These are phyloP conservation scores for Hydrocynus forskahlii DNA, from an alignment of 2,797 vertebrate species.

Conservation along the genomic window DNA sequence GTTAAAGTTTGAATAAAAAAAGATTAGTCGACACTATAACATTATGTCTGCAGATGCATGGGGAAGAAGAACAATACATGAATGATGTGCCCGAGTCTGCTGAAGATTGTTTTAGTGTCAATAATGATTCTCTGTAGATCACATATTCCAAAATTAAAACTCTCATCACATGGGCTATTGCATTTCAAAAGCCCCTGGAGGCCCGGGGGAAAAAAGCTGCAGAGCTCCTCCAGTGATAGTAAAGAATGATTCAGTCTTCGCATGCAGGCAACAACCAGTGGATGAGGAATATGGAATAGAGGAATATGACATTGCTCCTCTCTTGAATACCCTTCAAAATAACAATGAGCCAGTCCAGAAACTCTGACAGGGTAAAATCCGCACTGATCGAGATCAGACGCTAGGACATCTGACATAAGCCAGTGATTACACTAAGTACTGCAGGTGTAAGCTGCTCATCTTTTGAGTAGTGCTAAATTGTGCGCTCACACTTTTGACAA, in stretches of 20 bases:
- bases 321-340: neutral
- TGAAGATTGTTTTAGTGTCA: neutral
- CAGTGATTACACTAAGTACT: constrained; percentile 21
- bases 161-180: neutral
- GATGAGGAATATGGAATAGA: neutral
- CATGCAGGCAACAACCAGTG: neutral
- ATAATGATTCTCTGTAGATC: neutral
- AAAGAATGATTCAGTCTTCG: neutral
- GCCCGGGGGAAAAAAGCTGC: neutral
- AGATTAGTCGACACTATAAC: too few relatives aligned
- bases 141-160: neutral
- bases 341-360: constrained; percentile 1
- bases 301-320: neutral
- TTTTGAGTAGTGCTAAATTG: neutral
- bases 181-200: neutral
- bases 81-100: neutral
- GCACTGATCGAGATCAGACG: constrained; percentile 5
- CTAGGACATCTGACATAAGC: constrained; percentile 23
- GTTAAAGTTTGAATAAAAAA: neutral
- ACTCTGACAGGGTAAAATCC: constrained; percentile 10
- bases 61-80: neutral
- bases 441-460: constrained; percentile 25
- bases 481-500: constrained; percentile 5
- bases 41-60: neutral
- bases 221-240: neutral